phyloP scores from a whole-genome alignment of 2,797 vertebrate genomes.

The Onychomys leucogaster region DNA sequence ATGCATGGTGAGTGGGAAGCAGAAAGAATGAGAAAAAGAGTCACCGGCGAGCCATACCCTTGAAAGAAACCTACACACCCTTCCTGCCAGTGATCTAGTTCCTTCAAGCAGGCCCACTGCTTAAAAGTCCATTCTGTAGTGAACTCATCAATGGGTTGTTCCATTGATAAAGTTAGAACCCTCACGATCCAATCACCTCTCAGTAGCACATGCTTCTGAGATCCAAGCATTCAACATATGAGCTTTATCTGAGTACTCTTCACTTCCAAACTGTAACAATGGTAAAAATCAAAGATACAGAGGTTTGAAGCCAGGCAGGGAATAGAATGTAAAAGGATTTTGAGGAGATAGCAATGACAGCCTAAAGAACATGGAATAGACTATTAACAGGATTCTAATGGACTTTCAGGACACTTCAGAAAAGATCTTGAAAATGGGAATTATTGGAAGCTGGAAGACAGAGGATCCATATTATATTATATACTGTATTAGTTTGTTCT shows the following conservation, averaged over 20 bases:
- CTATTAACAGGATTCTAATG: background rate
- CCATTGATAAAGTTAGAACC: background rate
- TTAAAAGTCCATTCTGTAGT: background rate
- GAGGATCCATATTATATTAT: background rate
- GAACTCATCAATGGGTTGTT: background rate
- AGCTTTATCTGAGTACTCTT: background rate
- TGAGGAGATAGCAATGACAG: constrained; percentile 21
- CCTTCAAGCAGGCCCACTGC: background rate
- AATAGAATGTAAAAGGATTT: constrained; percentile 36
- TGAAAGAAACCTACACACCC: background rate
- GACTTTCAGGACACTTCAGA: background rate
- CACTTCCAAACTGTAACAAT: background rate
- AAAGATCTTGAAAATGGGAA: constrained; percentile 11
- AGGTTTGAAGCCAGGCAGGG: background rate
- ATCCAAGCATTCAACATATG: background rate
- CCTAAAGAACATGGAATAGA: constrained; percentile 10
- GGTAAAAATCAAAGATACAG: constrained; percentile 7
- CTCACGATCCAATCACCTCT: background rate
- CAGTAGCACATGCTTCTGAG: background rate
- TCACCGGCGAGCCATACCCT: background rate
- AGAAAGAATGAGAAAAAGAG: background rate
- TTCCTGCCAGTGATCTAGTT: background rate
- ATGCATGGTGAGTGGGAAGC: background rate
- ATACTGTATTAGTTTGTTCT: background rate
- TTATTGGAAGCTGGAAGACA: constrained; percentile 7